These are phyloP conservation scores for Marronus borbonicus DNA, from an alignment of 2,888 invertebrate species.

Conservation along the genomic window DNA sequence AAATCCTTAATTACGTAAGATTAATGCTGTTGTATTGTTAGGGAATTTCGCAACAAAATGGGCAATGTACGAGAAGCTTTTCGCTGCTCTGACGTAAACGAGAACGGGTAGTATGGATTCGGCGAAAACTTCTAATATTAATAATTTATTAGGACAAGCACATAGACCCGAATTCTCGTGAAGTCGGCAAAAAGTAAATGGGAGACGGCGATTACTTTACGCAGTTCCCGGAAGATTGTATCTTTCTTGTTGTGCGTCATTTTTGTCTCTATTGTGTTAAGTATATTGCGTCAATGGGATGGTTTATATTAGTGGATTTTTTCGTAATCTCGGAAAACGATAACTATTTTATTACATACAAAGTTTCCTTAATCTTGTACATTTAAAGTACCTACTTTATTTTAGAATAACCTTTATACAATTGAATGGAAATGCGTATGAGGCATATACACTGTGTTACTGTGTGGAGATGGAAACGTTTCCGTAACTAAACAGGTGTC, in stretches of 20 bases:
- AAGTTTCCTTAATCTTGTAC: too few relatives aligned
- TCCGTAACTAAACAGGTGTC: too few relatives aligned
- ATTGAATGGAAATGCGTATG: too few relatives aligned
- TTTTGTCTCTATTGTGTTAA: constrained; percentile 1
- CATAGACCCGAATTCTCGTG: constrained; percentile 7
- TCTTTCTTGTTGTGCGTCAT: constrained; percentile 4
- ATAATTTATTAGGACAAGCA: constrained; percentile 12
- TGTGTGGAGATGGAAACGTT: too few relatives aligned
- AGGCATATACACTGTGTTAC: too few relatives aligned
- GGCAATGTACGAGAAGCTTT: neutral
- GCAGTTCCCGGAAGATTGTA: constrained; percentile 5
- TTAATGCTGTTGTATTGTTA: constrained; percentile 2
- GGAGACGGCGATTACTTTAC: neutral
- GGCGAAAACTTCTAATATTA: constrained; percentile 15
- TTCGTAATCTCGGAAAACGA: too few relatives aligned
- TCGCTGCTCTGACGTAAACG: neutral
- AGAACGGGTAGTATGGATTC: neutral
- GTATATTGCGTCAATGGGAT: neutral
- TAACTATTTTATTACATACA: too few relatives aligned
- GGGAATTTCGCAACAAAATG: neutral
- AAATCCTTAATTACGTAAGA: neutral
- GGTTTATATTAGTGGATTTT: too few relatives aligned
- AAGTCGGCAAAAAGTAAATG: constrained; percentile 4
- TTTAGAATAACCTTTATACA: too few relatives aligned
- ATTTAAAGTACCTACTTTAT: too few relatives aligned